A percentile compares a stretch with the other conserved stretches of the same genome.
Conservation (phyloP, 2,113 vertebrate species). For the Catharus bicknelli region DNA sequence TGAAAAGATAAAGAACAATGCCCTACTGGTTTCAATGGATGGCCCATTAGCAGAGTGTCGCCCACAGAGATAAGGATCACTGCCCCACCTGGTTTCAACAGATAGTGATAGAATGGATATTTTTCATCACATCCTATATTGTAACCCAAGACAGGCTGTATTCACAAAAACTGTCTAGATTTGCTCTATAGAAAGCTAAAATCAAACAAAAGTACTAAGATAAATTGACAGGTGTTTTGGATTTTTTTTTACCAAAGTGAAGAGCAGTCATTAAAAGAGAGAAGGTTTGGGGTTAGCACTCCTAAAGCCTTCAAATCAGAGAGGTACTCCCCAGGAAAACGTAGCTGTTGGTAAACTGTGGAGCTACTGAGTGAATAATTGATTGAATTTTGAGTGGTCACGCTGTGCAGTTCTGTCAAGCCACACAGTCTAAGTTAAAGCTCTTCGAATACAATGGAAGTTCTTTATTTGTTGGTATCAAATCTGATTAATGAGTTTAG, state of each 20-base stretch:
- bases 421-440: neutral
- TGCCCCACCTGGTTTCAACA: too few species aligned
- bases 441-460: neutral
- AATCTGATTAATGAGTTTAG: neutral
- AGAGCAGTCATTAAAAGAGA: neutral
- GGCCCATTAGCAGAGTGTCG: too few species aligned
- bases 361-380: neutral
- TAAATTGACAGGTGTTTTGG: neutral
- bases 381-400: neutral
- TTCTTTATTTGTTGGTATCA: neutral
- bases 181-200: neutral
- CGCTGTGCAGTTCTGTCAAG: neutral
- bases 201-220: neutral
- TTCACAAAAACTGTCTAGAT: neutral
- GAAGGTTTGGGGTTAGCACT: neutral
- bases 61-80: too few species aligned
- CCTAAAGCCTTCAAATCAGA: neutral
- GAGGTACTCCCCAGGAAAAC: neutral
- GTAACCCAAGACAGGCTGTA: neutral
- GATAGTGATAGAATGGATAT: too few species aligned
- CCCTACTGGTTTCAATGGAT: too few species aligned
- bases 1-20: too few species aligned
- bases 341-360: neutral
- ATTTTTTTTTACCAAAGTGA: neutral
- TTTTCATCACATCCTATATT: too few species aligned